Evolutionary conservation across 2,888 invertebrate species (phyloP).

Genomic region (Caenorhabditis sulstoni): DNA sequence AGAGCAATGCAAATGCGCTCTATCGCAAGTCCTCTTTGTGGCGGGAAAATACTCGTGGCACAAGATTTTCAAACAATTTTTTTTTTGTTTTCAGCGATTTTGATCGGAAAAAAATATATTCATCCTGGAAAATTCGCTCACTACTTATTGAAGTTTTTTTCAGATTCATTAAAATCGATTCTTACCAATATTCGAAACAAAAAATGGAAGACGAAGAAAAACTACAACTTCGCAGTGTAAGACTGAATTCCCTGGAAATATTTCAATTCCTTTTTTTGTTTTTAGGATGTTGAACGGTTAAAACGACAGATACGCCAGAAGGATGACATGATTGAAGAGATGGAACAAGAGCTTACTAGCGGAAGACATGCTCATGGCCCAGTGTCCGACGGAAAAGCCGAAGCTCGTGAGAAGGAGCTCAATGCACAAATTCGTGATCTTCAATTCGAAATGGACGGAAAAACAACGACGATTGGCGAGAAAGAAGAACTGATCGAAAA

Average conservation of each 20-base stretch:
- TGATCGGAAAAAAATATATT: no score
- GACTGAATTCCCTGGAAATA: neutral
- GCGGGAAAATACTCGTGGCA: neutral
- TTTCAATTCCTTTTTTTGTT: slow-evolving; percentile 1
- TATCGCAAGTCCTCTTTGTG: neutral
- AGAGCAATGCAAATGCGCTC: slow-evolving; percentile 13
- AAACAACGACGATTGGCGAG: slow-evolving; percentile 11
- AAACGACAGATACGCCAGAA: slow-evolving; percentile 32
- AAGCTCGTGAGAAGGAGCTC: slow-evolving; percentile 30
- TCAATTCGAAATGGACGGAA: slow-evolving; percentile 45
- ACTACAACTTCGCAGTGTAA: slow-evolving; percentile 36
- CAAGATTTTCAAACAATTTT: neutral
- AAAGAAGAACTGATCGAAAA: slow-evolving; percentile 18
- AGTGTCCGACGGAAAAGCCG: slow-evolving; percentile 2
- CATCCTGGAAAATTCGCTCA: no score
- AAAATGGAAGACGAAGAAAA: slow-evolving; percentile 45
- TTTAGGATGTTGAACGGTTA: slow-evolving; percentile 39
- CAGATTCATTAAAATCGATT: no score
- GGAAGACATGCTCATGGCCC: neutral
- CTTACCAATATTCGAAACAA: no score
- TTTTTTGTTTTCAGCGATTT: slow-evolving; percentile 1
- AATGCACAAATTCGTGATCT: slow-evolving; percentile 21
- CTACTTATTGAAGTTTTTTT: no score
- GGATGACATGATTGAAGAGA: slow-evolving; percentile 59
- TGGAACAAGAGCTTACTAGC: slow-evolving; percentile 44